phyloP scores from a whole-genome alignment of 2,888 invertebrate species.

The Synergus japonicus region DNA sequence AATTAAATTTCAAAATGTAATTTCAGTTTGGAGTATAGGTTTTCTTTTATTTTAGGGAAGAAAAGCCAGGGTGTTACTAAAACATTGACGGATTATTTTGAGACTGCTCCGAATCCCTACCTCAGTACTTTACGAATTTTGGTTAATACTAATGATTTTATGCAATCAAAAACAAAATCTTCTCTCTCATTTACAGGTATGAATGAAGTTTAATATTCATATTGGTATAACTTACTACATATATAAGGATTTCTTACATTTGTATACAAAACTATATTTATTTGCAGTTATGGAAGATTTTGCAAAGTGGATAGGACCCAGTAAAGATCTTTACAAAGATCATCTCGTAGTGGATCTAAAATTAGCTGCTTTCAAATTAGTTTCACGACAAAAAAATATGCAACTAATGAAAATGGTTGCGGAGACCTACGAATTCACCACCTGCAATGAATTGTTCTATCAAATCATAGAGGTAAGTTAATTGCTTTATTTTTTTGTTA shows the following conservation, averaged over 20 bases:
- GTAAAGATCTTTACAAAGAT: slow-evolving; percentile 77
- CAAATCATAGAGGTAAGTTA: slow-evolving; percentile 64
- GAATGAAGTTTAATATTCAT: slow-evolving; percentile 5
- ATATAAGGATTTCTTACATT: too few relatives aligned
- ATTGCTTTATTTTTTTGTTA: background rate
- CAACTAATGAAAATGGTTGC: slow-evolving; percentile 83
- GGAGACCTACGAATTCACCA: slow-evolving; percentile 82
- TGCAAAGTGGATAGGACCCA: slow-evolving; percentile 69
- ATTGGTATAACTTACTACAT: background rate
- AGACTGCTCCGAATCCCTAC: slow-evolving; percentile 80
- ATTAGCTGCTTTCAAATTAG: slow-evolving; percentile 85
- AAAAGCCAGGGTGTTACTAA: slow-evolving; percentile 79
- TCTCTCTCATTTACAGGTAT: slow-evolving; percentile 80
- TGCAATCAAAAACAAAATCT: slow-evolving; percentile 82
- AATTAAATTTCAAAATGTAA: background rate
- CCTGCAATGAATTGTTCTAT: slow-evolving; percentile 82
- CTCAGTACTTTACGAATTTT: slow-evolving; percentile 81
- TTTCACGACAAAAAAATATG: slow-evolving; percentile 83
- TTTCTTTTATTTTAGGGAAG: slow-evolving; percentile 76
- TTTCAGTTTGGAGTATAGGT: background rate
- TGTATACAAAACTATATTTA: background rate
- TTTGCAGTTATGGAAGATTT: slow-evolving; percentile 76
- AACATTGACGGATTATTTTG: slow-evolving; percentile 79
- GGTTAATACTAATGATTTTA: slow-evolving; percentile 82
- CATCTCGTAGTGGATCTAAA: slow-evolving; percentile 81